These are phyloP conservation scores for Anguilla marmorata DNA, from an alignment of 2,797 vertebrate species.

Conservation along the genomic window DNA sequence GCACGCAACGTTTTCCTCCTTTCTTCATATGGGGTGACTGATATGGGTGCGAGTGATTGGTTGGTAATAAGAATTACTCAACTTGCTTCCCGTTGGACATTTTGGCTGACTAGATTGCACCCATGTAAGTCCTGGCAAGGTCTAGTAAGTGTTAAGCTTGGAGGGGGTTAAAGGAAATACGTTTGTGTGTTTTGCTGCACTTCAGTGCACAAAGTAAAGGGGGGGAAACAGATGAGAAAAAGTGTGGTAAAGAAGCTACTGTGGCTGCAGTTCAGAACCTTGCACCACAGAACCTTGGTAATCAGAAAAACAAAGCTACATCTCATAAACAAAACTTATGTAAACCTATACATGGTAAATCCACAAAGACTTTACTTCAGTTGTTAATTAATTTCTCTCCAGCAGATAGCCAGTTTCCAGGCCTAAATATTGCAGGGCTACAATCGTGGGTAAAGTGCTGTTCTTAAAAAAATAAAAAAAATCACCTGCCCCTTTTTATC, in stretches of 20 bases:
- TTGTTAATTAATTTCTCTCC: background rate
- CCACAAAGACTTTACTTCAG: background rate
- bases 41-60: constrained; percentile 19
- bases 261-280: constrained; percentile 17
- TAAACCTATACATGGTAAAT: background rate
- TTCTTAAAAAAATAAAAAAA: background rate
- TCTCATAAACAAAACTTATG: constrained; percentile 14
- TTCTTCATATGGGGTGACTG: constrained; percentile 1
- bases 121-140: background rate
- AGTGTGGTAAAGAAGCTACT: constrained; percentile 34
- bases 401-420: background rate
- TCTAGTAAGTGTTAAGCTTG: constrained; percentile 24
- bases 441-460: background rate
- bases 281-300: constrained; percentile 1
- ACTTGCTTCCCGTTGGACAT: background rate
- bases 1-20: constrained; percentile 10
- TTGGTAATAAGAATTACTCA: background rate
- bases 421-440: background rate
- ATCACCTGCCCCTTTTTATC: background rate
- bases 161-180: constrained; percentile 23
- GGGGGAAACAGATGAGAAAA: constrained; percentile 17
- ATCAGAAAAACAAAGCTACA: constrained; percentile 17
- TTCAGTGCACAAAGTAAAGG: constrained; percentile 33
- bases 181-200: constrained; percentile 35
- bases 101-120: background rate